A percentile compares a stretch with the other conserved stretches of the same genome.
These are phyloP conservation scores for Bos indicus DNA, from an alignment of 2,113 vertebrate genomes.

Conservation along the genomic window DNA sequence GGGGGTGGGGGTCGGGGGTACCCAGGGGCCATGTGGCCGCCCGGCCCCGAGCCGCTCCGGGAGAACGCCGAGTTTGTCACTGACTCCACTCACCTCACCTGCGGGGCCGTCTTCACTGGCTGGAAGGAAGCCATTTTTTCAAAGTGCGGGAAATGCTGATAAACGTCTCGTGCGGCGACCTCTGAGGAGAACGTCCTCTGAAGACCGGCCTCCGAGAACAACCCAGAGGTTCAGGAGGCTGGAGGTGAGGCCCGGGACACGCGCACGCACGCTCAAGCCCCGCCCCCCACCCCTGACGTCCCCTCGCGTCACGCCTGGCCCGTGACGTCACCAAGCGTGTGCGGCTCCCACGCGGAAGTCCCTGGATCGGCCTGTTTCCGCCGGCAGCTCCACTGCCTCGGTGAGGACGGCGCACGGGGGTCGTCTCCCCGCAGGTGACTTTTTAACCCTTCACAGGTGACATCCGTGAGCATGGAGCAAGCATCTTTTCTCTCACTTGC, in stretches of 20 bases:
- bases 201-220: neutral
- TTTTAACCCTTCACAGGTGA: neutral
- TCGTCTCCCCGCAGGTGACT: neutral
- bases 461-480: neutral
- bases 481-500: neutral
- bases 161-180: fast-evolving
- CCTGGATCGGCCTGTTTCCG: fast-evolving
- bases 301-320: neutral
- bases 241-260: fast-evolving
- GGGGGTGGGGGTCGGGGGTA: fast-evolving
- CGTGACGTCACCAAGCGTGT: neutral
- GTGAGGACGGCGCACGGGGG: fast-evolving
- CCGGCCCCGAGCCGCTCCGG: neutral
- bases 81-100: neutral
- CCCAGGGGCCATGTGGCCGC: neutral
- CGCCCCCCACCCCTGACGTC: neutral
- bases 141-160: neutral
- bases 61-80: neutral
- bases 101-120: neutral
- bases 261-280: fast-evolving
- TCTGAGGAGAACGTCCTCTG: fast-evolving
- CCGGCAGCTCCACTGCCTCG: fast-evolving
- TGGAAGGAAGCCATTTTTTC: neutral
- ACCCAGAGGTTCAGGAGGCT: fast-evolving
- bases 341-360: fast-evolving